phyloP scores from a whole-genome alignment of 2,113 vertebrate genomes.

The Pristiophorus japonicus region DNA sequence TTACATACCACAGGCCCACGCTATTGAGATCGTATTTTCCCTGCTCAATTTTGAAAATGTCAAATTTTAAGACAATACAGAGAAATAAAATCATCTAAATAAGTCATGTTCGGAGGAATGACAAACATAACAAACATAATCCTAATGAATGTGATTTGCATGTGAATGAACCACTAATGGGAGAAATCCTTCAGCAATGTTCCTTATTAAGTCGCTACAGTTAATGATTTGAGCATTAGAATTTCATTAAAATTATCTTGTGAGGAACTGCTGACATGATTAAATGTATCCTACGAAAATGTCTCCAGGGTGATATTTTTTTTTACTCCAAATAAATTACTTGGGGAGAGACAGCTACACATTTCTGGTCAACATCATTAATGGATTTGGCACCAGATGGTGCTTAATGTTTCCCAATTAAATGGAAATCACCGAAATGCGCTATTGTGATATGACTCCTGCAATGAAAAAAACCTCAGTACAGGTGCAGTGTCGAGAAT shows the following conservation, averaged over 20 bases:
- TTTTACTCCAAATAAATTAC: not conserved
- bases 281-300: not conserved
- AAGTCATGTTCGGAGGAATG: not conserved
- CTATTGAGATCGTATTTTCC: not conserved
- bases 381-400: not conserved
- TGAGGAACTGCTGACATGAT: slow-evolving; percentile 9
- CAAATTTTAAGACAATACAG: not conserved
- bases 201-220: not conserved
- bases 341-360: not conserved
- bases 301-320: not conserved
- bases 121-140: not conserved
- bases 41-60: not conserved
- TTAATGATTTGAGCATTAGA: slow-evolving; percentile 7
- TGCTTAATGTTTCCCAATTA: slow-evolving; percentile 21
- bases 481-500: too few relatives aligned
- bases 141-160: not conserved
- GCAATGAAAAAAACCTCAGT: not conserved
- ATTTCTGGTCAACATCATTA: not conserved
- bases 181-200: not conserved
- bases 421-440: slow-evolving; percentile 7
- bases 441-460: not conserved
- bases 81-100: not conserved
- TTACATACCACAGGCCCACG: not conserved
- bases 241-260: not conserved
- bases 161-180: not conserved